phyloP scores from a whole-genome alignment of 2,888 invertebrate species.

The Cataglyphis albicans region DNA sequence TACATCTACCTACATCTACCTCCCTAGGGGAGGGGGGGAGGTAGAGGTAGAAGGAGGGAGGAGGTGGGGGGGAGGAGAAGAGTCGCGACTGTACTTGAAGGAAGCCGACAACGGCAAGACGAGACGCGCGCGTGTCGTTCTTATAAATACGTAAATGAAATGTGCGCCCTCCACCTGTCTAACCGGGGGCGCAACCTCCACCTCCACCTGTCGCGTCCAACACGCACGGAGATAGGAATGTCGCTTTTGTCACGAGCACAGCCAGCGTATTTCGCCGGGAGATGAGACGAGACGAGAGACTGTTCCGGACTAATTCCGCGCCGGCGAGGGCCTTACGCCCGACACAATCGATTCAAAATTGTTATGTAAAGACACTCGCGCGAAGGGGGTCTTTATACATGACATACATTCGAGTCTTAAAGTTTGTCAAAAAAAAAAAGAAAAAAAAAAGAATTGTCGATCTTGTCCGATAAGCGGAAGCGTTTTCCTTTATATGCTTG shows the following conservation, averaged over 20 bases:
- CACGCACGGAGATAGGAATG: conserved; percentile 39
- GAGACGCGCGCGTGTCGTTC: conserved; percentile 34
- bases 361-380: background rate
- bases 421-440: background rate
- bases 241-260: conserved; percentile 9
- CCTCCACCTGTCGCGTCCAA: conserved; percentile 42
- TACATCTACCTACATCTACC: conserved; percentile 7
- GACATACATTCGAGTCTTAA: background rate
- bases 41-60: no score
- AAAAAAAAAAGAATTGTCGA: background rate
- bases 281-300: background rate
- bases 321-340: background rate
- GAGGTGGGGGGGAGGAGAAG: background rate
- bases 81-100: conserved; percentile 52
- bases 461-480: background rate
- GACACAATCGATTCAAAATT: conserved; percentile 11
- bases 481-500: background rate
- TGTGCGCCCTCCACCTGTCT: conserved; percentile 21
- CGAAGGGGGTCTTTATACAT: background rate
- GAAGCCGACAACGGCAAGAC: conserved; percentile 24
- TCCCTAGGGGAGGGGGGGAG: background rate
- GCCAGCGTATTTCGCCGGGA: background rate
- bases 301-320: conserved; percentile 13
- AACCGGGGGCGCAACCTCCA: background rate
- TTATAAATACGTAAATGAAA: conserved; percentile 59